A percentile compares a stretch with the other conserved stretches of the same genome.
Evolutionary conservation across 2,797 vertebrate species (phyloP).

Genomic region (Rhabdomys pumilio): DNA sequence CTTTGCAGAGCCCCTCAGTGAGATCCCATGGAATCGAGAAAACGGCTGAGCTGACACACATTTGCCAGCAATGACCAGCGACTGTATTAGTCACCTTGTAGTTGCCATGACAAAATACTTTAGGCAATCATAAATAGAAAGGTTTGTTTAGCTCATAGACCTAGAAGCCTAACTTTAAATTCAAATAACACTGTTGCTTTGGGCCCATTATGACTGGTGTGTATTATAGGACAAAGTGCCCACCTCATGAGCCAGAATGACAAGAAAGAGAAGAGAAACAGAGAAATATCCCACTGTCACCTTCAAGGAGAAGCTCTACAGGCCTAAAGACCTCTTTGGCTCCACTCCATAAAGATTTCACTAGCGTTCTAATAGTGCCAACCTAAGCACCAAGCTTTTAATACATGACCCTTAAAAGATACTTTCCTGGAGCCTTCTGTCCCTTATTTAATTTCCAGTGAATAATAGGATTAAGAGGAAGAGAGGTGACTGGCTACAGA

Average conservation of each 20-base stretch:
- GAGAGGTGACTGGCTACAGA: too few relatives aligned
- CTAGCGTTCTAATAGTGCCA: neutral
- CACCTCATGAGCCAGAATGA: neutral
- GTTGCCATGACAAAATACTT: neutral
- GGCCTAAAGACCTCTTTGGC: neutral
- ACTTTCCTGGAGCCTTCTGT: neutral
- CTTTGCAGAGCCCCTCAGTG: neutral
- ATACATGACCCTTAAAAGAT: neutral
- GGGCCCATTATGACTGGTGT: neutral
- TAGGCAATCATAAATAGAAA: neutral
- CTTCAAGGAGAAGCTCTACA: neutral
- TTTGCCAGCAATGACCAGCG: neutral
- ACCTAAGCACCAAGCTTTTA: neutral
- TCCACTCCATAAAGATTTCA: neutral
- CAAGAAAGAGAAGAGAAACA: neutral
- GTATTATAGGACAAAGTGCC: neutral
- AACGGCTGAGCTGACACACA: neutral
- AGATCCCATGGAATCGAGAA: neutral
- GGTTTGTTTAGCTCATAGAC: neutral
- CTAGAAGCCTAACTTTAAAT: neutral
- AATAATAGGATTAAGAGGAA: too few relatives aligned
- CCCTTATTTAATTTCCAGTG: neutral
- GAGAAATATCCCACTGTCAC: too few relatives aligned
- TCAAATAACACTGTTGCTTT: neutral
- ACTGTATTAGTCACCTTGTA: neutral